Percentiles rank a stretch among this genome's conserved stretches.
Evolutionary conservation across 2,888 invertebrate species (phyloP).

Genomic region (Cyrtodaria siliqua): DNA sequence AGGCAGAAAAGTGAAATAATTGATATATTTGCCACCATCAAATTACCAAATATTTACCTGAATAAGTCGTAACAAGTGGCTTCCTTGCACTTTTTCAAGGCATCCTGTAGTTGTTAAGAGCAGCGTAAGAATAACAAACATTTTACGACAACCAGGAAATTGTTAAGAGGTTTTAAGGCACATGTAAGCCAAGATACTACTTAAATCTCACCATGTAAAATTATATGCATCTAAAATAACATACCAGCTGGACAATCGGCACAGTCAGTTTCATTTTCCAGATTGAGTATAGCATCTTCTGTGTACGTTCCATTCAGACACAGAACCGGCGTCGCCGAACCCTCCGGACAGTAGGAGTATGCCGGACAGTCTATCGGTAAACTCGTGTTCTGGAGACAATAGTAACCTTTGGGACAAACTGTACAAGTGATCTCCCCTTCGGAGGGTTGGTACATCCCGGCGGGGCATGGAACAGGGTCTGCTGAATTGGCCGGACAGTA

Average conservation of each 20-base stretch:
- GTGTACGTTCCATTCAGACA: slow-evolving; percentile 83
- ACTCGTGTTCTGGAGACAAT: slow-evolving; percentile 77
- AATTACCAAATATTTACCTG: too few relatives aligned
- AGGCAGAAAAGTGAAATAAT: too few relatives aligned
- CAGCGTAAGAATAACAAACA: too few relatives aligned
- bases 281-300: slow-evolving; percentile 59
- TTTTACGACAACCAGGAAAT: too few relatives aligned
- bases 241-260: slow-evolving; percentile 76
- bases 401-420: slow-evolving; percentile 74
- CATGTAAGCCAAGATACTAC: too few relatives aligned
- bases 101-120: too few relatives aligned
- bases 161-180: too few relatives aligned
- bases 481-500: slow-evolving; percentile 74
- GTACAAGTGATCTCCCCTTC: slow-evolving; percentile 70
- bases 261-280: slow-evolving; percentile 75
- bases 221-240: too few relatives aligned
- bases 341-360: slow-evolving; percentile 81
- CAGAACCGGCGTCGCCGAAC: slow-evolving; percentile 74
- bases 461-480: slow-evolving; percentile 73
- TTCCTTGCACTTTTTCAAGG: too few relatives aligned
- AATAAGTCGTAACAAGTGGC: too few relatives aligned
- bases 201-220: too few relatives aligned
- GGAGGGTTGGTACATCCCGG: slow-evolving; percentile 81
- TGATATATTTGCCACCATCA: too few relatives aligned
- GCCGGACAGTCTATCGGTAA: slow-evolving; percentile 78